Evolutionary conservation across 1,140 invertebrate genomes (phyloP).

Genomic region (Danaus melanippus): DNA sequence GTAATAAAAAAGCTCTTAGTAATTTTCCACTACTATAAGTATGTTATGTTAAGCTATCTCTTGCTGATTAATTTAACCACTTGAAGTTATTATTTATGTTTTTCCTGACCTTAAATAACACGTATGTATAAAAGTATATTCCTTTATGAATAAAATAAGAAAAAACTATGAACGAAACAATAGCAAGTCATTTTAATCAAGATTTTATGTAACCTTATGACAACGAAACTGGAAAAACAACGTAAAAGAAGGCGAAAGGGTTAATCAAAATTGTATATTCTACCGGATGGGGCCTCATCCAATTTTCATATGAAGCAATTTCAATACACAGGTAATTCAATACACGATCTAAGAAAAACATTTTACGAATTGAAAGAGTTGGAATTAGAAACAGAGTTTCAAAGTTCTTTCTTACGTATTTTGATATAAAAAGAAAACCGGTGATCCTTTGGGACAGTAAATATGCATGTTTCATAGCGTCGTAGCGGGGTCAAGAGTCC

Average conservation of each 20-base stretch:
- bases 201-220: no score
- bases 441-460: slow-evolving; percentile 40
- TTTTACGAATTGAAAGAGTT: slow-evolving; percentile 39
- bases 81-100: no score
- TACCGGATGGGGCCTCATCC: slow-evolving; percentile 1
- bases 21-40: no score
- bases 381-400: slow-evolving; percentile 48
- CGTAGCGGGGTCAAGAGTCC: slow-evolving; percentile 61
- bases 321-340: slow-evolving; percentile 19
- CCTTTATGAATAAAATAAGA: no score
- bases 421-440: slow-evolving; percentile 46
- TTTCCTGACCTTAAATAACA: no score
- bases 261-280: slow-evolving; percentile 15
- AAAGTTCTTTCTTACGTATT: slow-evolving; percentile 61
- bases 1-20: no score
- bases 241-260: slow-evolving; percentile 2
- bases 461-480: slow-evolving; percentile 65
- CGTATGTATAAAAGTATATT: no score
- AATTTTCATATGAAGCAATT: slow-evolving; percentile 20
- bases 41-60: no score
- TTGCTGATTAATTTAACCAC: no score
- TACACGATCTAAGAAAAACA: slow-evolving; percentile 19
- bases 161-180: no score
- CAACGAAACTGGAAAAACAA: slow-evolving; percentile 1
- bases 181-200: no score